A percentile compares a stretch with the other conserved stretches of the same genome.
phyloP scores from a whole-genome alignment of 2,113 vertebrate genomes.

The Brachypteracias leptosomus region DNA sequence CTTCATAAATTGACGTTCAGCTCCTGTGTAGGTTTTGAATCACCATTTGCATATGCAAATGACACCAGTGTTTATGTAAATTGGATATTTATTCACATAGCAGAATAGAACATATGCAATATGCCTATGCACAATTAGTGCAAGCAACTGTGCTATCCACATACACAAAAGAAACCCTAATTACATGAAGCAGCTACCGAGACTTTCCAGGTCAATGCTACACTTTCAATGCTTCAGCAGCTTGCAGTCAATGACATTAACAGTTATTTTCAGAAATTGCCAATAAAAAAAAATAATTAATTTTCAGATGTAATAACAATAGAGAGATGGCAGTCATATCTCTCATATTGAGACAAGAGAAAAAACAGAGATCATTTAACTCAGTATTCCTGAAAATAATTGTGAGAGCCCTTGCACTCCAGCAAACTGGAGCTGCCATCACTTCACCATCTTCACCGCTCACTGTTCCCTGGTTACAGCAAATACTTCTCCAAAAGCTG shows the following conservation, averaged over 20 bases:
- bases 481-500: not conserved
- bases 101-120: not conserved
- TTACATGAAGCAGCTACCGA: not conserved
- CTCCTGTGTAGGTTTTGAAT: not conserved
- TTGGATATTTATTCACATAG: not conserved
- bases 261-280: not conserved
- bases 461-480: not conserved
- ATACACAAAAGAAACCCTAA: not conserved
- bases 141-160: not conserved
- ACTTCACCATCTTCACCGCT: not conserved
- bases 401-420: not conserved
- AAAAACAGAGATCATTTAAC: not conserved
- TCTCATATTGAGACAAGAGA: not conserved
- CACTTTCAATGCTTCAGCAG: not conserved
- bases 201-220: not conserved
- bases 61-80: not conserved
- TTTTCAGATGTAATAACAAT: not conserved
- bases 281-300: not conserved
- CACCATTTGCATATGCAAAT: not conserved
- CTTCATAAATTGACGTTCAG: conserved; percentile 10
- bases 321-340: not conserved
- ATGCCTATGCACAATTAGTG: not conserved
- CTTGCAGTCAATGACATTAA: not conserved
- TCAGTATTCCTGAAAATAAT: not conserved
- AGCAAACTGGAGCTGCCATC: not conserved